Evolutionary conservation across 2,113 vertebrate species (phyloP), one percentile per base, ranked within the genome.

Genomic region (Lontra canadensis): DNA sequence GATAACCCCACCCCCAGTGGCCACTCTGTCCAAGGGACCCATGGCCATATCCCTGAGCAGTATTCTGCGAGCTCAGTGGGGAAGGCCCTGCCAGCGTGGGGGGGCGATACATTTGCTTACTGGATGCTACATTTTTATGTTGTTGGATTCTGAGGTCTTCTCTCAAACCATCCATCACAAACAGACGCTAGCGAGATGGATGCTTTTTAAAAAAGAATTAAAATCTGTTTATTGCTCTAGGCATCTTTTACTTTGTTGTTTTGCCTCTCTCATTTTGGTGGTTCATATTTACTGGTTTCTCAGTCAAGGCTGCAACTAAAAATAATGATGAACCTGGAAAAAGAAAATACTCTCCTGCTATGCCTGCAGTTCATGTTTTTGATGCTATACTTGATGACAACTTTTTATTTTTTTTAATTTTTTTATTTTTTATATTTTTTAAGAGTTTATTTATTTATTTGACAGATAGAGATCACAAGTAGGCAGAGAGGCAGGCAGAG

Each of bases 171-270:
- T 47, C 78, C 42, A 76, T 92, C 90, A 67, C 39, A 93, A 47
- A 85, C 18, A 78, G 83, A 65, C 44, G 65, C 34, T 31, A 47
- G 84, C 90, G 76, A 84, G 69, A 93, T 74, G 11, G 39, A 36
- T 90, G 9, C 4, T 49, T 97, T 96, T 36, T 65, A 26, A 90
- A 96, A 85, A 44, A 63, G 59, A 97, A 90, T 55, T 95, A 96
- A 98, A 96, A n/a, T 84, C 21, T 78, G 29, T 26, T 82, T 49
- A 59, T 95, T 39, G 2, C 85, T 91, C 13, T 76, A 80, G 69
- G 39, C 3, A 94, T 92, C 47, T n/a, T 93, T 83, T 67, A 29
- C 83, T 95, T 94, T 97, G 47, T 84, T 96, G 2, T 95, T 92
- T 31, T 63, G 7, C 34, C 69, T 88, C 59, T 80, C 36, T 31